These are phyloP conservation scores for Micromesistius poutassou DNA, from an alignment of 2,797 vertebrate genomes.

Conservation along the genomic window DNA sequence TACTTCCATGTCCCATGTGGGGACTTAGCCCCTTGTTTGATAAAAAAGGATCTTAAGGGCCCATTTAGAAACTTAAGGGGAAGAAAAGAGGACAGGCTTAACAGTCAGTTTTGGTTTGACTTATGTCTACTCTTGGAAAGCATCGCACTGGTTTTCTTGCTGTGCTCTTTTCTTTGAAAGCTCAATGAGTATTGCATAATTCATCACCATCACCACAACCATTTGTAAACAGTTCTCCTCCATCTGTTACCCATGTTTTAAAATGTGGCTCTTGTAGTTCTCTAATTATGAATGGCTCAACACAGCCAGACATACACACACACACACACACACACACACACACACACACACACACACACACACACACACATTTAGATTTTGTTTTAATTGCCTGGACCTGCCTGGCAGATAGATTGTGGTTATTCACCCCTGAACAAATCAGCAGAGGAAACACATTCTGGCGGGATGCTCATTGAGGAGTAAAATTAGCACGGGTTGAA, in stretches of 20 bases:
- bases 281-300: background rate
- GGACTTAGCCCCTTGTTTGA: no score
- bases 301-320: background rate
- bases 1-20: no score
- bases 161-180: background rate
- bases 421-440: conserved; percentile 17
- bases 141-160: background rate
- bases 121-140: background rate
- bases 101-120: background rate
- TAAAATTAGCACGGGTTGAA: background rate
- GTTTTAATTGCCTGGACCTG: conserved; percentile 31
- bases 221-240: background rate
- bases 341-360: no score
- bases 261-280: background rate
- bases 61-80: background rate
- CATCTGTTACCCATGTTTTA: background rate
- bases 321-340: no score
- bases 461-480: conserved; percentile 11
- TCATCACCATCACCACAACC: background rate
- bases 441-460: conserved; percentile 34
- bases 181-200: background rate
- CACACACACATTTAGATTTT: conserved; percentile 19
- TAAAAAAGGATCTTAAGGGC: no score
- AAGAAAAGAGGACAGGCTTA: background rate
- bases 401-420: conserved; percentile 42